These are phyloP conservation scores for human DNA, from an alignment of 2,113 vertebrate genomes.

Conservation along the genomic window GRCh38 chr17:34854001-34854500, in stretches of 20 bases:
- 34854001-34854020: not conserved
- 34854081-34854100: slow-evolving; percentile 66
- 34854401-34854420: not conserved
- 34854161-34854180: slow-evolving; percentile 76
- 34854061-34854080: slow-evolving; percentile 77
- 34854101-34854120: slow-evolving; percentile 77
- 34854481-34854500: not conserved
- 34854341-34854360: not conserved
- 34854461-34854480: not conserved
- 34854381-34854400: not conserved
- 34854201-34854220: slow-evolving; percentile 44
- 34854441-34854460: not conserved
- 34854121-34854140: slow-evolving; percentile 75
- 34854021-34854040: slow-evolving; percentile 12
- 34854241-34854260: slow-evolving; percentile 76
- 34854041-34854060: slow-evolving; percentile 82
- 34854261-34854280: not conserved
- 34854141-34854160: slow-evolving; percentile 67
- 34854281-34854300: slow-evolving; percentile 79
- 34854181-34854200: slow-evolving; percentile 63
- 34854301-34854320: slow-evolving; percentile 77
- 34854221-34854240: slow-evolving; percentile 1
- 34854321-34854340: slow-evolving; percentile 79
- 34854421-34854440: not conserved
- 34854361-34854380: not conserved